These are phyloP conservation scores for Sarcophaga variegata DNA, from an alignment of 2,888 invertebrate species.

Conservation along the genomic window DNA sequence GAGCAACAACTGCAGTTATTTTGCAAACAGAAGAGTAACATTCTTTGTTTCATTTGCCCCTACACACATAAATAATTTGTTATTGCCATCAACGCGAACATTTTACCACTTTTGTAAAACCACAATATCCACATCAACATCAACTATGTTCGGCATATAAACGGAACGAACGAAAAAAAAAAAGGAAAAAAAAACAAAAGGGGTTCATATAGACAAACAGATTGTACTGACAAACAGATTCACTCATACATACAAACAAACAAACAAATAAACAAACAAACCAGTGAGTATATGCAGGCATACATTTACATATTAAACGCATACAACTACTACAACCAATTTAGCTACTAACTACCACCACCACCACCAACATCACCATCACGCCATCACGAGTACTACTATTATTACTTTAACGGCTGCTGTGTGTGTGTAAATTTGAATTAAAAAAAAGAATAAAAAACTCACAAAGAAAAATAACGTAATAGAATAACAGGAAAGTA, in stretches of 20 bases:
- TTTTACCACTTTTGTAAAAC: conserved; percentile 68
- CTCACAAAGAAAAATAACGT: neutral
- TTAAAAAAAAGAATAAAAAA: neutral
- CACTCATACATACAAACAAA: conserved; percentile 3
- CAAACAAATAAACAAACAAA: neutral
- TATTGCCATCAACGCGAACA: conserved; percentile 68
- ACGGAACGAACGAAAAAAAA: neutral
- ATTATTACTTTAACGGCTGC: conserved; percentile 45
- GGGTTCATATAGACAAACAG: neutral
- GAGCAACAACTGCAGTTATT: neutral
- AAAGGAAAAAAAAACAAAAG: too few species aligned
- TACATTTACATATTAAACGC: conserved; percentile 60
- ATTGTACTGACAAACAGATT: neutral
- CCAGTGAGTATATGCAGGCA: conserved; percentile 30
- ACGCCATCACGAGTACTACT: conserved; percentile 32
- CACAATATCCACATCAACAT: conserved; percentile 64
- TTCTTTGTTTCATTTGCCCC: conserved; percentile 40
- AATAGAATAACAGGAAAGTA: conserved; percentile 42
- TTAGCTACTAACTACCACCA: conserved; percentile 50
- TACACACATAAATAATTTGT: conserved; percentile 62
- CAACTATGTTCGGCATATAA: conserved; percentile 21
- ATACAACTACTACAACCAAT: conserved; percentile 32
- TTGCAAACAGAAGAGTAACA: conserved; percentile 25
- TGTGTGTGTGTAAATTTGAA: conserved; percentile 18
- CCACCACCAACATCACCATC: conserved; percentile 43